phyloP scores from a whole-genome alignment of 2,888 invertebrate genomes.

The Blera fallax region DNA sequence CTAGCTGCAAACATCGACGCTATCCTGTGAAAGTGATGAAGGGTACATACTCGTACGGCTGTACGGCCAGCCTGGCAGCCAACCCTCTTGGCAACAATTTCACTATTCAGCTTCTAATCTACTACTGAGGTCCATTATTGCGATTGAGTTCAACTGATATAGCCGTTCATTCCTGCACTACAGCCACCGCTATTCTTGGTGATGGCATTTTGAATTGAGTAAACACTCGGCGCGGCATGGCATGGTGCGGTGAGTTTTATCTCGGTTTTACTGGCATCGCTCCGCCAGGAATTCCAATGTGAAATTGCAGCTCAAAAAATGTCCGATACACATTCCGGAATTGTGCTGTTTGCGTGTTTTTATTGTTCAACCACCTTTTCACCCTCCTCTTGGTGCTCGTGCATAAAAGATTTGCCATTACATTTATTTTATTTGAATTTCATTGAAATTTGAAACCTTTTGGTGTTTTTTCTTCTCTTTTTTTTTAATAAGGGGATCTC shows the following conservation, averaged over 20 bases:
- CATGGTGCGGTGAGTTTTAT: conserved; percentile 37
- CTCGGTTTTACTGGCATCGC: conserved; percentile 28
- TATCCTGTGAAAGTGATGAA: conserved; percentile 24
- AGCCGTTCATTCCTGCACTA: conserved; percentile 20
- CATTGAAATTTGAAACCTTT: conserved; percentile 73
- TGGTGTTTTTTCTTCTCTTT: conserved; percentile 22
- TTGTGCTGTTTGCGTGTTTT: conserved; percentile 55
- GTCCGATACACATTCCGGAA: conserved; percentile 43
- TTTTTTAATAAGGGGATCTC: conserved; percentile 62
- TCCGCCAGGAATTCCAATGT: conserved; percentile 52
- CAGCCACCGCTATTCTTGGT: background rate
- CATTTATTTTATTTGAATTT: conserved; percentile 73
- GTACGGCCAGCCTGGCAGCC: background rate
- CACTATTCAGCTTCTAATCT: conserved; percentile 54
- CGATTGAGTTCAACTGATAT: conserved; percentile 67
- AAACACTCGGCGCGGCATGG: conserved; percentile 32
- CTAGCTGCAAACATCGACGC: conserved; percentile 58
- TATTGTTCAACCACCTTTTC: conserved; percentile 48
- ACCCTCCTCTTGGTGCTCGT: conserved; percentile 10
- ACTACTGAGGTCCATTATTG: conserved; percentile 59
- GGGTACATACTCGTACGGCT: background rate
- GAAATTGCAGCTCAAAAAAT: conserved; percentile 38
- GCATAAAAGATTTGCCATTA: conserved; percentile 71
- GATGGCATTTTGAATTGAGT: conserved; percentile 42
- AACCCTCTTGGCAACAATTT: conserved; percentile 56